These are phyloP conservation scores for Saguinus imperator DNA, from an alignment of 2,113 vertebrate species.

Conservation along the genomic window DNA sequence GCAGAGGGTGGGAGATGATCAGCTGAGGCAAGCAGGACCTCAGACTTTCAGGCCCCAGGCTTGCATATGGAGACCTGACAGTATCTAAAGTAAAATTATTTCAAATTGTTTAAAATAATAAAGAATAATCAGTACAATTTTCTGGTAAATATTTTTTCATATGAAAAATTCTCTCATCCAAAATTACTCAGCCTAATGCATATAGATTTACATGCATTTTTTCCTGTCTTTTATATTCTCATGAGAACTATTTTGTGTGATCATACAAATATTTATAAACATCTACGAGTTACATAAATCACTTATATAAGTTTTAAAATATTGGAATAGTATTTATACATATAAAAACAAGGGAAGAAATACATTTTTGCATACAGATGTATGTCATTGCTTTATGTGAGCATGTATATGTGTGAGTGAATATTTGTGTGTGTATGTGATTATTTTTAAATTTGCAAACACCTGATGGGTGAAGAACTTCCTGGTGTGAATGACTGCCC, in stretches of 20 bases:
- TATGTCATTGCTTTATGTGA: not conserved
- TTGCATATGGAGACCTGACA: no score
- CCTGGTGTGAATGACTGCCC: not conserved
- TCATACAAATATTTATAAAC: not conserved
- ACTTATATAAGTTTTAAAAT: not conserved
- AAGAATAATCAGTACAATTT: not conserved
- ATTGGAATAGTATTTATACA: not conserved
- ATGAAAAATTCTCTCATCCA: not conserved
- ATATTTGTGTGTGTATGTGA: not conserved
- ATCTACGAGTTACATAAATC: not conserved
- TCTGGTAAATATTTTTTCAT: not conserved
- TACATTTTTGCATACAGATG: not conserved
- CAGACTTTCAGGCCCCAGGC: no score
- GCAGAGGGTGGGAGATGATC: no score
- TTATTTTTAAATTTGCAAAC: not conserved
- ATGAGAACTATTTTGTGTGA: not conserved
- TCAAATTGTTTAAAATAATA: not conserved
- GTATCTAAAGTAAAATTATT: not conserved
- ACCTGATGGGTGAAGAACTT: not conserved
- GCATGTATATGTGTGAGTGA: not conserved
- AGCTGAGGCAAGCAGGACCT: no score
- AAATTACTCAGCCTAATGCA: not conserved
- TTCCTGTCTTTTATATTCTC: not conserved
- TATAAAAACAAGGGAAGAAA: not conserved
- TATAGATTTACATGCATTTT: not conserved